Evolutionary conservation across 2,797 vertebrate genomes (phyloP), one percentile per base, ranked within the genome.

Genomic region (Halcyon badia): DNA sequence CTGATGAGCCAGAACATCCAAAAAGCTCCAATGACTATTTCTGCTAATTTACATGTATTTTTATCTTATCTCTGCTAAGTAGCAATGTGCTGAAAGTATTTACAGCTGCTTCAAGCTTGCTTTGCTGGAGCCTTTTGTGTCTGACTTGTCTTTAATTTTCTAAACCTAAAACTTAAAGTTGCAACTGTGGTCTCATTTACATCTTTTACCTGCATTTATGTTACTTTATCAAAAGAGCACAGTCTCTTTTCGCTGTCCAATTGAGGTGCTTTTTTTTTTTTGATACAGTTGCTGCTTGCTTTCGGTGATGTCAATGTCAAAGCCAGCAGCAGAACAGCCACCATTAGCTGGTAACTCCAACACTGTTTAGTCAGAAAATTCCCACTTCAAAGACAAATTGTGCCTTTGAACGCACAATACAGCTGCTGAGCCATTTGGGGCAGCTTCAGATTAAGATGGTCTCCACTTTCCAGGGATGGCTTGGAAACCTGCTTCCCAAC

Each of bases 341-440:
- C 10, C 19, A 9, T 3, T 44, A 61, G 33, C 58, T 56, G 65
- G 11, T 31, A 62, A 84, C 6, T 51, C 54, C 25, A 28, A 14
- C 12, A 13, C 33, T 3, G 1, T 14, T 9, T 3, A 35, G 39
- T 11, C 41, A 49, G 18, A 41, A 54, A 51, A 56, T 13, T 12
- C 42, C 30, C 15, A 2, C 30, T 75, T 37, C 49, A 30, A 24
- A 46, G 26, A 9, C 31, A 42, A 56, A 15, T 1, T 6, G 15
- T 8, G 54, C 57, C 33, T 7, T 68, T 6, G 5, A 0, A 2
- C 31, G 51, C 37, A 6, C 13, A 19, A 15, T 0, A 20, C 6
- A 33, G 13, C 35, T 18, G 35, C 30, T n/a, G 9, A 83, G 64
- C 22, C 48, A 14, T 12, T 9, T 4, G 3, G 16, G 44, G 39